Evolutionary conservation across 2,113 vertebrate genomes (phyloP).

Genomic region (Columbina picui): DNA sequence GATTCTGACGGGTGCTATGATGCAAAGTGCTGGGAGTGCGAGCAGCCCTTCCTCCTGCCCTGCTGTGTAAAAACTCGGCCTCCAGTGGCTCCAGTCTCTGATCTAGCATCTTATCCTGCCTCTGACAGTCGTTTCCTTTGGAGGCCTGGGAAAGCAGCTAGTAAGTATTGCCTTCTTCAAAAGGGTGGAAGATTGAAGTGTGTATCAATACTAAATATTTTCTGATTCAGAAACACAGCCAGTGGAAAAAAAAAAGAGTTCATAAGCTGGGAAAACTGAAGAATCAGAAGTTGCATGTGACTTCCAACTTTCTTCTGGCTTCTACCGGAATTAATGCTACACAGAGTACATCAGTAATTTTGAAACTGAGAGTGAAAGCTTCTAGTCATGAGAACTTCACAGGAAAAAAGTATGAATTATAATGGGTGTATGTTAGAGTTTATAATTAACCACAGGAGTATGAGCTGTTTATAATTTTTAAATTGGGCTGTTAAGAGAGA

Average conservation of each 20-base stretch:
- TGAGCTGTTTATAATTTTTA: neutral
- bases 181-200: neutral
- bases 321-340: slow-evolving; percentile 19
- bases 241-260: neutral
- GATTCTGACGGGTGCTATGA: neutral
- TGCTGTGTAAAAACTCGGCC: neutral
- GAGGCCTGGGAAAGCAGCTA: neutral
- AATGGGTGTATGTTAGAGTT: neutral
- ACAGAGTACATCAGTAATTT: neutral
- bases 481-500: neutral
- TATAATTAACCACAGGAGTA: neutral
- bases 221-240: neutral
- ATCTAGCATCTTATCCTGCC: neutral
- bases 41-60: neutral
- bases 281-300: neutral
- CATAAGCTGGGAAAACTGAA: slow-evolving; percentile 24
- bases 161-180: neutral
- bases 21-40: neutral
- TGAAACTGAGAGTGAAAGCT: slow-evolving; percentile 26
- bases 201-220: neutral
- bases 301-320: slow-evolving; percentile 26
- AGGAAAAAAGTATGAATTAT: neutral
- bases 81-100: neutral
- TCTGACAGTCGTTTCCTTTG: neutral
- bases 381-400: slow-evolving; percentile 6